phyloP scores from a whole-genome alignment of 2,113 vertebrate species.

The Eurypyga helias region DNA sequence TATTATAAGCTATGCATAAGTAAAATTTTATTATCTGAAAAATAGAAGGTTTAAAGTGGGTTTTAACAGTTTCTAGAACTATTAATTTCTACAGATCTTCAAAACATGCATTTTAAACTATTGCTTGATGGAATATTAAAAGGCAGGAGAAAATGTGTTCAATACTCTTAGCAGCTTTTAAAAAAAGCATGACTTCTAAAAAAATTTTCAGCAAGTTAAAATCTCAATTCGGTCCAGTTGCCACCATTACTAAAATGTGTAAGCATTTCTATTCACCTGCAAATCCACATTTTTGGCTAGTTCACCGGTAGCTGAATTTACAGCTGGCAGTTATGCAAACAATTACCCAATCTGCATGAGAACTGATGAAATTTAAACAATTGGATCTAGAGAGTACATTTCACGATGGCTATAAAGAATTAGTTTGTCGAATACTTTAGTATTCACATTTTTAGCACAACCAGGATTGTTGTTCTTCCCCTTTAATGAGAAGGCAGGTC shows the following conservation, averaged over 20 bases:
- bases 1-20: background rate
- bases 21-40: background rate
- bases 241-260: background rate
- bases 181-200: background rate
- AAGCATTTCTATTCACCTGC: conserved; percentile 49
- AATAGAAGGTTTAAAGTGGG: background rate
- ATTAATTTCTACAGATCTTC: background rate
- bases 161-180: background rate
- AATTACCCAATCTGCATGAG: conserved; percentile 66
- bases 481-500: background rate
- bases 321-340: conserved; percentile 59
- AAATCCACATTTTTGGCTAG: conserved; percentile 54
- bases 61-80: background rate
- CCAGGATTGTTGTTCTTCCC: background rate
- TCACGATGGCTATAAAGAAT: conserved; percentile 4
- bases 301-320: conserved; percentile 49
- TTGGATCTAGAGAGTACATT: conserved; percentile 7
- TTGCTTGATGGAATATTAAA: background rate
- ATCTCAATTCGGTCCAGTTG: background rate
- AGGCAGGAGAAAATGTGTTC: background rate
- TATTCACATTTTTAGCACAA: background rate
- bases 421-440: background rate
- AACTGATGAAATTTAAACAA: conserved; percentile 64
- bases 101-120: background rate
- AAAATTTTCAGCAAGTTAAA: background rate